phyloP scores from a whole-genome alignment of 2,888 invertebrate genomes.

The Thymelicus acteon region DNA sequence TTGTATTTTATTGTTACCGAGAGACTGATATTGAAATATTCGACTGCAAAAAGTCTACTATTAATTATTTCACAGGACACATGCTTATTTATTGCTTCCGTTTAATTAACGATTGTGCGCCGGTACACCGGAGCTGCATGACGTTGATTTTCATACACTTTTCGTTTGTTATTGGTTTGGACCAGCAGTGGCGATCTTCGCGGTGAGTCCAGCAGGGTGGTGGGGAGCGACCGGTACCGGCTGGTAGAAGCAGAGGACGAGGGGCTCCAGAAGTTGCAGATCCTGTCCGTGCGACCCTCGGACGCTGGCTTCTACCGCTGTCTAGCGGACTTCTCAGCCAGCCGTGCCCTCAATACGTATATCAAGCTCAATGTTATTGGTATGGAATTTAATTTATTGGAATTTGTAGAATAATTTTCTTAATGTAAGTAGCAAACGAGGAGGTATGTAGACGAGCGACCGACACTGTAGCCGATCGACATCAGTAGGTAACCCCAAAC shows the following conservation, averaged over 20 bases:
- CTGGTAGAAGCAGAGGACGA: slow-evolving; percentile 58
- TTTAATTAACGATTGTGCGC: background rate
- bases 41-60: background rate
- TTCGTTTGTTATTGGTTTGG: slow-evolving; percentile 45
- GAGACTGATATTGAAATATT: too few species aligned
- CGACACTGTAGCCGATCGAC: too few species aligned
- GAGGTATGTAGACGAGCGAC: too few species aligned
- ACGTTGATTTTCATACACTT: background rate
- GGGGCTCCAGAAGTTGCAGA: slow-evolving; percentile 60
- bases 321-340: slow-evolving; percentile 68
- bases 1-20: too few species aligned
- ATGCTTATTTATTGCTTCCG: background rate
- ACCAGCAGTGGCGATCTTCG: slow-evolving; percentile 77
- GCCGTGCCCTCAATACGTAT: slow-evolving; percentile 69
- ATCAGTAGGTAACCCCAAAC: too few species aligned
- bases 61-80: background rate
- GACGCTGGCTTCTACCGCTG: slow-evolving; percentile 74
- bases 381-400: slow-evolving; percentile 46
- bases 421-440: too few species aligned
- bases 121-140: background rate
- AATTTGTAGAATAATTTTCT: too few species aligned
- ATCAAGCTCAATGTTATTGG: slow-evolving; percentile 67
- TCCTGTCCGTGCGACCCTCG: slow-evolving; percentile 56
- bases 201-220: slow-evolving; percentile 50
- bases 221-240: slow-evolving; percentile 58